Base-by-base conservation (phyloP, 2,113 vertebrate genomes). In the Vimba vimba region DNA sequence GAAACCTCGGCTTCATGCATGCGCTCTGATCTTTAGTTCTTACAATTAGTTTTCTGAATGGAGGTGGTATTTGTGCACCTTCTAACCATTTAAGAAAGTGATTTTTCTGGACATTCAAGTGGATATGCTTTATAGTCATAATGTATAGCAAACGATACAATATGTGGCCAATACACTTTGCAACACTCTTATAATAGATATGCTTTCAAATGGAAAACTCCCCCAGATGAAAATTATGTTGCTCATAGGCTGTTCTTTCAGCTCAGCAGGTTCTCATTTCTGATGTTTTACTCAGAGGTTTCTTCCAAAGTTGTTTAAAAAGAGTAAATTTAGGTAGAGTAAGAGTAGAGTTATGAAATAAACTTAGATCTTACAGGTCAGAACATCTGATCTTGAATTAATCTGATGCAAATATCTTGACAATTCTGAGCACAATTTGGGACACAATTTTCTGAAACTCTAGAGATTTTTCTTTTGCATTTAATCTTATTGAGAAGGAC, bases 1-100 rank as follows among this genome's bases (percentile, higher is more conserved):
- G 79, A 82, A 77, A 79, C 39, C 21, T 10, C 45, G 21, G 79
- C n/a, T 79, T 83, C 59, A n/a, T 62, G 50, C 21, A 55, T 73
- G 60, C 57, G 86, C 77, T 87, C 55, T 89, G 81, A 87, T 89
- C 79, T 89, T 77, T 85, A 80, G 43, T 88, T 83, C 62, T 71
- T 60, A 60, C 75, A 33, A 73, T 73, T 84, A 75, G 13, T 13
- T 23, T 23, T 33, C 25, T 68, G 62, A 82, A 82, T 82, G 64
- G 80, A 82, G 80, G 43, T 36, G 45, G 50, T 77, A 30, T 77
- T 77, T 55, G 62, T 82, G 43, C 79, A 68, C 39, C 11, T 45
- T 60, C 12, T 79, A 79, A 25, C 11, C 60, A 45, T 78, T 79
- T 59, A 75, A n/a, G 47, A 57, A 36, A 59, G 30, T 4, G 0